Evolutionary conservation across 2,113 vertebrate species (phyloP), one percentile per base, ranked within the genome.

Genomic region (Cheilinus undulatus): DNA sequence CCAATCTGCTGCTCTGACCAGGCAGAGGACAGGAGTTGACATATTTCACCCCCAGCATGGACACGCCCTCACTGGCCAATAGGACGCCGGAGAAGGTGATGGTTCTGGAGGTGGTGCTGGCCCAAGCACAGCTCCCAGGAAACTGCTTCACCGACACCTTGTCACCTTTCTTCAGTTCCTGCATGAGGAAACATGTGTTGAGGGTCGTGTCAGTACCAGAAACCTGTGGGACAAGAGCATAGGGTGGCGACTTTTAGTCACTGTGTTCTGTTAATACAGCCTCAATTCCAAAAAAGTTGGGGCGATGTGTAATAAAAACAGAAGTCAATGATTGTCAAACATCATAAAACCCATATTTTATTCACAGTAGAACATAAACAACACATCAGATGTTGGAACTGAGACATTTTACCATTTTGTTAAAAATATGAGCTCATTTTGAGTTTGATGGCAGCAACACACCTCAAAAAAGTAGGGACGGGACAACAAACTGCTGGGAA

Each of bases 31-130:
- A 70, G 53, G 64, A 65, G 64, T 1, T 56, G 14, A 19, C 30
- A 0, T 49, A 60, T 6, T n/a, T 51, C 13, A 5, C 42, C n/a
- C 67, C 72, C 34, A 82, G 14, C 19, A 7, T 67, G 34, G 75
- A 66, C 11, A n/a, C 30, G 1, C 75, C 60, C 7, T 65, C 42
- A 10, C 40, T 54, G 0, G 60, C 34, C 53, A 83, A 59, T 36
- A 83, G 49, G 30, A 78, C 13, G 0, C 75, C 75, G 0, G 80
- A 83, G 75, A 83, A 74, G 20, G 69, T 78, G 60, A 83, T 83
- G 15, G 80, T 78, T n/a, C 36, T 70, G 27, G 75, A 83, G 45
- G 0, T 4, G 1, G 40, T 9, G 75, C 26, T 74, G 4, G 74
- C 69, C 80, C 80, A 83, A 26, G 64, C 69, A 8, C 80, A 82